Evolutionary conservation across 2,888 invertebrate genomes (phyloP).

Genomic region (Villa cingulata): DNA sequence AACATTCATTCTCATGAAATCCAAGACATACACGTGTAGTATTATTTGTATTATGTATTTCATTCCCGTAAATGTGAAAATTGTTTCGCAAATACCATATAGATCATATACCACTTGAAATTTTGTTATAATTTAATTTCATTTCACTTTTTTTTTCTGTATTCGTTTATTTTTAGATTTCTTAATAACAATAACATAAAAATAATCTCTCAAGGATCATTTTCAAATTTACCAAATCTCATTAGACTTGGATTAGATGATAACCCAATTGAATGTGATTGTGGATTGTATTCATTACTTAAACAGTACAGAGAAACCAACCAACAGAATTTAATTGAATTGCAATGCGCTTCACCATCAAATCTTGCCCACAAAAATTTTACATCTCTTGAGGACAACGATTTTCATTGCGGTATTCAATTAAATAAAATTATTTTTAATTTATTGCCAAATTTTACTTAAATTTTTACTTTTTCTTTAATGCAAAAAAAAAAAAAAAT

Average conservation of each 20-base stretch:
- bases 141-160: background rate
- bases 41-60: no score
- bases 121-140: no score
- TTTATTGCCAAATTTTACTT: background rate
- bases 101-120: no score
- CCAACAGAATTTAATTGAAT: constrained; percentile 40
- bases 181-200: constrained; percentile 69
- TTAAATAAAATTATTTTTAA: background rate
- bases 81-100: no score
- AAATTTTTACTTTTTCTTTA: background rate
- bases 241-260: constrained; percentile 70
- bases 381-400: constrained; percentile 50
- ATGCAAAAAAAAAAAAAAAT: no score
- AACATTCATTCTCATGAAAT: no score
- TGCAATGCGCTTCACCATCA: constrained; percentile 63
- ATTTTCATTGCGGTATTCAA: constrained; percentile 72
- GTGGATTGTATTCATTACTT: constrained; percentile 69
- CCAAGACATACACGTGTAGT: no score
- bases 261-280: constrained; percentile 82
- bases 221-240: constrained; percentile 55
- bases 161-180: constrained; percentile 41
- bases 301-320: constrained; percentile 50
- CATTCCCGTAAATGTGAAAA: no score
- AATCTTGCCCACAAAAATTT: constrained; percentile 60
- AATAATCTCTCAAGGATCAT: constrained; percentile 58